Evolutionary conservation across 2,797 vertebrate genomes (phyloP).

Genomic region (Xiphorhynchus erythropygius): DNA sequence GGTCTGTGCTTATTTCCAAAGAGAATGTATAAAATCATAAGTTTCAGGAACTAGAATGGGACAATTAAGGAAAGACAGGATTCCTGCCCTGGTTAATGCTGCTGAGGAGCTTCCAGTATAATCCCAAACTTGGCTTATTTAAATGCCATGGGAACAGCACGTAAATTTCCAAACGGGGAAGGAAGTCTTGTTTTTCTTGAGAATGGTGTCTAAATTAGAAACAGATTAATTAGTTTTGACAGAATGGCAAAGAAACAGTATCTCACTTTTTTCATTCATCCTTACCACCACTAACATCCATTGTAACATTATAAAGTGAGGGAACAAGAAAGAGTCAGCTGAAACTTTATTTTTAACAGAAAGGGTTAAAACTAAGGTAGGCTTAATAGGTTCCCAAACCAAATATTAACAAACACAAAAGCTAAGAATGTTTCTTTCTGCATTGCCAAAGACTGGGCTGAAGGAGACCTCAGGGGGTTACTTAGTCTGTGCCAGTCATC

Average conservation of each 20-base stretch:
- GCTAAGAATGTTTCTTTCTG: not conserved
- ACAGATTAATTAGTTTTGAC: not conserved
- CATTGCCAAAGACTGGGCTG: not conserved
- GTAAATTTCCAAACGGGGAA: not conserved
- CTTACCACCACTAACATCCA: not conserved
- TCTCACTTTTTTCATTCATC: not conserved
- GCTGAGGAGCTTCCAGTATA: not conserved
- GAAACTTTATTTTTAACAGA: not conserved
- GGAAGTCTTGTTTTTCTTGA: not conserved
- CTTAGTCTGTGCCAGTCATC: not conserved
- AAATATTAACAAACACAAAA: not conserved
- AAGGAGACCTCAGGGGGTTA: not conserved
- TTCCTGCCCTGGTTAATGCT: not conserved
- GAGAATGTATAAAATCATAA: not conserved
- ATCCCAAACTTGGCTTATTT: not conserved
- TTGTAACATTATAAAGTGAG: not conserved
- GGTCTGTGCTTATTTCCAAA: not conserved
- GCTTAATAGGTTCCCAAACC: not conserved
- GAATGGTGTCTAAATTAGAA: not conserved
- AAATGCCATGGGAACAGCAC: not conserved
- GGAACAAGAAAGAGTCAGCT: not conserved
- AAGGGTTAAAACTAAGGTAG: not conserved
- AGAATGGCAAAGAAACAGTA: not conserved
- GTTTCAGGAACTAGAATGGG: not conserved
- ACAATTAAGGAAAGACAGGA: not conserved